phyloP scores from a whole-genome alignment of 2,888 invertebrate genomes.

The Ametastegia equiseti region DNA sequence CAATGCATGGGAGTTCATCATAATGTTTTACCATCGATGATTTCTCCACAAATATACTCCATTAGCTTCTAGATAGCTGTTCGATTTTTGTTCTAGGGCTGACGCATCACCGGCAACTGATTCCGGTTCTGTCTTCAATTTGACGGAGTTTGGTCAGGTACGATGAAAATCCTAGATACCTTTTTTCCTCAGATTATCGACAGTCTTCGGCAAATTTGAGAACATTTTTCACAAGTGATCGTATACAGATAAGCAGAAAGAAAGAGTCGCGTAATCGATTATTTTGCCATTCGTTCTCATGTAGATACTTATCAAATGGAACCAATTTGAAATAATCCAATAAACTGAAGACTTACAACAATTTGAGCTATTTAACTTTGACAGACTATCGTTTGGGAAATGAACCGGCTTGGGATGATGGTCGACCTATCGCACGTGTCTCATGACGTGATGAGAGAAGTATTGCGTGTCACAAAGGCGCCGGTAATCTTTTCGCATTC shows the following conservation, averaged over 20 bases:
- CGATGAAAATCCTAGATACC: slow-evolving; percentile 8
- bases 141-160: slow-evolving; percentile 76
- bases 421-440: slow-evolving; percentile 81
- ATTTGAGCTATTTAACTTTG: background rate
- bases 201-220: background rate
- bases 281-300: background rate
- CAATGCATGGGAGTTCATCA: background rate
- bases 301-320: background rate
- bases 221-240: background rate
- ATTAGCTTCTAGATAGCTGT: background rate
- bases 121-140: slow-evolving; percentile 64
- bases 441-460: slow-evolving; percentile 79
- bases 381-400: slow-evolving; percentile 79
- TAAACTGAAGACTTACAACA: background rate
- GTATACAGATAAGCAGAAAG: too few species aligned
- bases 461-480: slow-evolving; percentile 77
- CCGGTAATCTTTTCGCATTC: slow-evolving; percentile 83
- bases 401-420: slow-evolving; percentile 83
- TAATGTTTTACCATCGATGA: background rate
- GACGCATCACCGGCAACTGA: slow-evolving; percentile 71
- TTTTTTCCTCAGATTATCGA: background rate
- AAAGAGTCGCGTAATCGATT: background rate
- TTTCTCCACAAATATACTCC: background rate
- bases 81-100: slow-evolving; percentile 68
- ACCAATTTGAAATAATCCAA: background rate